Evolutionary conservation across 2,888 invertebrate species (phyloP), one percentile per base, ranked within the genome.

Genomic region (Catocala fraxini): DNA sequence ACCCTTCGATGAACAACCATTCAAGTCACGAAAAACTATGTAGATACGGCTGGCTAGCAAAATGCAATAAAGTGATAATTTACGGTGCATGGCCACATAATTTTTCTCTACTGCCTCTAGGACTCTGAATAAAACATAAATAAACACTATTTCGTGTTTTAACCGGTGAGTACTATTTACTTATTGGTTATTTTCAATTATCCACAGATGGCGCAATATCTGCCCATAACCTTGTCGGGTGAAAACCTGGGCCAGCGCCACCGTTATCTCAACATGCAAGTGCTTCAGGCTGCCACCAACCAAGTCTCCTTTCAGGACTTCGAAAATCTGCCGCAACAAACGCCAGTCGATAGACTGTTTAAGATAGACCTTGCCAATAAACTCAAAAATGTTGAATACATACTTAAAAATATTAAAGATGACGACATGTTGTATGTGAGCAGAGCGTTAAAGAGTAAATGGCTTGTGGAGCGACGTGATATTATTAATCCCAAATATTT

Each of bases 311-410:
- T 71, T 33, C 57, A 64, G 6, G 63, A 65, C 15, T 10, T 85
- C 11, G 62, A 68, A 7, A n/a, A 64, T n/a, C 43, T 73, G 2
- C 70, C 80, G 0, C 89, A 89, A 70, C 35, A 51, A n/a, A 73
- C 83, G 10, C 70, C 83, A 10, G 56, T 89, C 7, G 89, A 90
- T 63, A 77, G 83, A 56, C 68, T 90, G n/a, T 89, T 86, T 49
- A 90, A 89, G 78, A 89, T 91, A 51, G 84, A 90, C 15, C 68
- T 91, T 4, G 89, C 92, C 5, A 83, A 79, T 6, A 81, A 84
- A 66, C 64, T 79, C 34, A 82, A 69, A 61, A 63, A 89, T 63
- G 73, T 85, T 0, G 77, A 87, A 12, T 91, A 81, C 56, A 85
- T 91, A 5, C 13, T 89, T 11, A 57, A 73, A 12, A 88, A 79